Conservation (phyloP, 1,140 invertebrate genomes). For the Druon quercuslanigerum region DNA sequence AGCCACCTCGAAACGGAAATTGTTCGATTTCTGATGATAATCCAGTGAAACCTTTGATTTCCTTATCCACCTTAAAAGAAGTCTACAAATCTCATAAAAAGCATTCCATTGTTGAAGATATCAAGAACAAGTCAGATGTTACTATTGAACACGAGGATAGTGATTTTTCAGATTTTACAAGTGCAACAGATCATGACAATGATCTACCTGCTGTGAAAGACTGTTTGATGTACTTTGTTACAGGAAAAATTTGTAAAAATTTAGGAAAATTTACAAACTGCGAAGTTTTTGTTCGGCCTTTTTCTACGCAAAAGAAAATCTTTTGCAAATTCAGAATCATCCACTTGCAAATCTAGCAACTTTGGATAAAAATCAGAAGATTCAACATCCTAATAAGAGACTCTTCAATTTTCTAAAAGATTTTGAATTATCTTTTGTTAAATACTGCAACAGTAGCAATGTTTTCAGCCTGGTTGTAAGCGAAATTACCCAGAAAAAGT, state of each 20-base stretch:
- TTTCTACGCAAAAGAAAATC: neutral
- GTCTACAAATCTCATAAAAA: neutral
- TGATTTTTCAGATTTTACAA: neutral
- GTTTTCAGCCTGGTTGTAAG: too few species aligned
- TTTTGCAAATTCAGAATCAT: neutral
- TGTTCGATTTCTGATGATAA: neutral
- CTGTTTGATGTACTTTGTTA: neutral
- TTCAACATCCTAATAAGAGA: neutral
- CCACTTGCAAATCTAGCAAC: neutral
- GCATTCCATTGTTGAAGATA: neutral
- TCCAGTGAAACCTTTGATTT: neutral
- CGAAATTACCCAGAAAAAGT: too few species aligned
- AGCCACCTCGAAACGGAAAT: neutral
- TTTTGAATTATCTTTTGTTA: too few species aligned
- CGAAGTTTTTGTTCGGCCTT: neutral
- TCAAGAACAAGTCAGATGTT: neutral
- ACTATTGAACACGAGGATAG: neutral
- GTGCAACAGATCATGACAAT: too few species aligned
- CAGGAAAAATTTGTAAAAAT: neutral
- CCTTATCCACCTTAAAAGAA: neutral
- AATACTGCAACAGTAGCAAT: too few species aligned
- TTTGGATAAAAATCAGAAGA: neutral
- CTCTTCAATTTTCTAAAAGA: neutral
- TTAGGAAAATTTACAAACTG: neutral
- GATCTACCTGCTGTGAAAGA: too few species aligned